Conservation (phyloP, 2,888 invertebrate species). For the Oligia fasciuncula region DNA sequence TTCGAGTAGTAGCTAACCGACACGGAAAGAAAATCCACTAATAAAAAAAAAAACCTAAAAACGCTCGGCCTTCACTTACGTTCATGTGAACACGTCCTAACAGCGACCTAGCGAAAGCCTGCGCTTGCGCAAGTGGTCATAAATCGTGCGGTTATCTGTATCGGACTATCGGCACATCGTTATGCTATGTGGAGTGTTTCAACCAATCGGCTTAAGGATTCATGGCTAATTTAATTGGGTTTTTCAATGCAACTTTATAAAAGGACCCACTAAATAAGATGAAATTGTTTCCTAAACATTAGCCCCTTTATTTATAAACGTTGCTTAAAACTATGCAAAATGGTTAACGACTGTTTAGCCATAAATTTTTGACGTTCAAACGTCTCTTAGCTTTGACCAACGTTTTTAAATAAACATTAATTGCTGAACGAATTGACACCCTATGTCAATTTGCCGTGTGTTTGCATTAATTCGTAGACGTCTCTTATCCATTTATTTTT, state of each 20-base stretch:
- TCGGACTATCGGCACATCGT: slow-evolving; percentile 53
- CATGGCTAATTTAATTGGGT: slow-evolving; percentile 7
- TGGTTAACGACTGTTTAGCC: too few relatives aligned
- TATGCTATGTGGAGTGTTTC: slow-evolving; percentile 24
- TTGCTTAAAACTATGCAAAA: too few relatives aligned
- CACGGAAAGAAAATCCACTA: neutral
- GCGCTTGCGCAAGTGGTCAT: slow-evolving; percentile 64
- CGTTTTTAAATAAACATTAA: too few relatives aligned
- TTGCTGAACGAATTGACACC: neutral
- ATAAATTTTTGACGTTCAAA: too few relatives aligned
- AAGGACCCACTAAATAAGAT: neutral
- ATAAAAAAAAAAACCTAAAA: neutral
- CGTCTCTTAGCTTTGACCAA: too few relatives aligned
- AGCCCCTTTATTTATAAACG: neutral
- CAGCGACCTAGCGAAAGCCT: slow-evolving; percentile 56
- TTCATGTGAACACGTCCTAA: slow-evolving; percentile 26
- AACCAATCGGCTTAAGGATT: slow-evolving; percentile 25
- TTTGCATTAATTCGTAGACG: neutral
- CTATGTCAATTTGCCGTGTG: neutral
- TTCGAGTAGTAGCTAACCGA: neutral
- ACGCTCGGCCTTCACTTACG: neutral
- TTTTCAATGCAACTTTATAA: neutral
- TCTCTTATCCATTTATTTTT: too few relatives aligned
- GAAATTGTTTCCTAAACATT: neutral
- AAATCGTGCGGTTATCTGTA: slow-evolving; percentile 59